Percentiles rank a stretch among this genome's conserved stretches.
Conservation (phyloP, 2,797 vertebrate genomes). For the Sebastes reedi region DNA sequence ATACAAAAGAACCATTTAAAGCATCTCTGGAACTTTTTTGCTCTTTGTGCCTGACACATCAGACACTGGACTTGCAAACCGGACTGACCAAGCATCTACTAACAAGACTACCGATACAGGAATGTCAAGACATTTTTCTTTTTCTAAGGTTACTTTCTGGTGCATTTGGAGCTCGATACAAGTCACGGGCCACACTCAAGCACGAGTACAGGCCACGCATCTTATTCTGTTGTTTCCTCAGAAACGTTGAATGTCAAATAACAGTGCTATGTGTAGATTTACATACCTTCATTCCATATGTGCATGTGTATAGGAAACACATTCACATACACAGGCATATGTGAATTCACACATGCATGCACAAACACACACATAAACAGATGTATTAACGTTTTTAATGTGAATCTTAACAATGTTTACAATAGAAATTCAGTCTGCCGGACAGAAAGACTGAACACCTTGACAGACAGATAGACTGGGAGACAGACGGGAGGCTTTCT, state of each 20-base stretch:
- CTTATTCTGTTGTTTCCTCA: slow-evolving; percentile 1
- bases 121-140: slow-evolving; percentile 52
- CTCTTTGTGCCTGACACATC: slow-evolving; percentile 60
- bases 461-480: slow-evolving; percentile 10
- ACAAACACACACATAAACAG: slow-evolving; percentile 5
- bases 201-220: not conserved
- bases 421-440: slow-evolving; percentile 36
- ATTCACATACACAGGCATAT: slow-evolving; percentile 3
- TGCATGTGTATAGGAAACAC: slow-evolving; percentile 54
- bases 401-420: slow-evolving; percentile 79
- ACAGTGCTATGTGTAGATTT: slow-evolving; percentile 28
- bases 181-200: not conserved
- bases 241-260: slow-evolving; percentile 55
- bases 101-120: slow-evolving; percentile 43
- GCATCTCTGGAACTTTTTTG: slow-evolving; percentile 28
- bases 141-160: slow-evolving; percentile 2
- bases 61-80: slow-evolving; percentile 36
- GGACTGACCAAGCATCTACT: slow-evolving; percentile 16
- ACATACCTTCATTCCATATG: slow-evolving; percentile 19
- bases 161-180: slow-evolving; percentile 13
- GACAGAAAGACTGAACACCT: slow-evolving; percentile 35
- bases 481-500: slow-evolving; percentile 9
- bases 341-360: slow-evolving; percentile 19
- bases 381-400: slow-evolving; percentile 56
- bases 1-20: not conserved